These are phyloP conservation scores for Saccostrea cuccullata DNA, from an alignment of 1,140 invertebrate genomes.

Conservation along the genomic window DNA sequence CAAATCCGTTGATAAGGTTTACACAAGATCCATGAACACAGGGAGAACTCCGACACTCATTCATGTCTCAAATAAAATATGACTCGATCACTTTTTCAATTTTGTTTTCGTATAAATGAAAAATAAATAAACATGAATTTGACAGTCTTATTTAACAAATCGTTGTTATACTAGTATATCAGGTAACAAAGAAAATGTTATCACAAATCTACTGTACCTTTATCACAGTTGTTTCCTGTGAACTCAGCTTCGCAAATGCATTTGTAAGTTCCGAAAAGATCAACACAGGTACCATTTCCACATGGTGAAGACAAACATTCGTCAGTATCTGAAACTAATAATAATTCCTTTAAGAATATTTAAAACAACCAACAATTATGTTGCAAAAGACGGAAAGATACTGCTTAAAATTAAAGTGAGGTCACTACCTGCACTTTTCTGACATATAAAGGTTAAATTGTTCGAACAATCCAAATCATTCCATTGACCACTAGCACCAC, in stretches of 20 bases:
- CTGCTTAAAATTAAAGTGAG: too few species aligned
- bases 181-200: too few species aligned
- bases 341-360: too few species aligned
- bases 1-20: not conserved
- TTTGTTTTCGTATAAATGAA: too few species aligned
- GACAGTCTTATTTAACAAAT: too few species aligned
- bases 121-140: too few species aligned
- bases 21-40: constrained; percentile 5
- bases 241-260: not conserved
- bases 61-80: not conserved
- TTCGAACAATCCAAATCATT: not conserved
- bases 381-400: too few species aligned
- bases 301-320: constrained; percentile 66
- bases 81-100: too few species aligned
- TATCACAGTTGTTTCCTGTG: not conserved
- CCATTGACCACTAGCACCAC: not conserved
- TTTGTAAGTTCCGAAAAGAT: constrained; percentile 56
- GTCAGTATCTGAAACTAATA: constrained; percentile 56
- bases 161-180: too few species aligned
- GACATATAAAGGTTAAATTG: not conserved
- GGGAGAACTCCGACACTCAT: constrained; percentile 34
- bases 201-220: too few species aligned
- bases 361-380: too few species aligned
- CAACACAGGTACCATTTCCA: constrained; percentile 60
- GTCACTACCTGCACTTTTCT: not conserved